Conservation (phyloP, 2,797 vertebrate species). For the Enteromius mattozi region DNA sequence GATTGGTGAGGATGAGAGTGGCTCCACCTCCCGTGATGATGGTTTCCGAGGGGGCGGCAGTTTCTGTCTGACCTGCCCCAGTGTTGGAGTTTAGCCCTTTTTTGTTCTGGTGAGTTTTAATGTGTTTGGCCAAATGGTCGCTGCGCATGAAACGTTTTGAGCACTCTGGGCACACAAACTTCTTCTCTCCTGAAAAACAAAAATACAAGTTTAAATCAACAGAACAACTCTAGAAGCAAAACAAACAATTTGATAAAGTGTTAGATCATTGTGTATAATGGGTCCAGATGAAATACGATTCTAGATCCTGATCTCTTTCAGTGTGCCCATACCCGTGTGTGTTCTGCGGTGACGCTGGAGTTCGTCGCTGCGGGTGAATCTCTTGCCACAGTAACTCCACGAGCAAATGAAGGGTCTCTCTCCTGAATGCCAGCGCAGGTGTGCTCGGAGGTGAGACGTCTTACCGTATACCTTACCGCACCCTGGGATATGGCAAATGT, state of each 20-base stretch:
- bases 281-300: neutral
- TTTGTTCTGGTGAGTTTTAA: slow-evolving; percentile 99
- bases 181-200: slow-evolving; percentile 91
- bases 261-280: too few relatives aligned
- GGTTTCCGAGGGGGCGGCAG: slow-evolving; percentile 81
- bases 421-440: slow-evolving; percentile 98
- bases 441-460: slow-evolving; percentile 95
- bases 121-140: slow-evolving; percentile 99
- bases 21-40: slow-evolving; percentile 95
- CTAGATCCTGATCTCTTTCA: neutral
- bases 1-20: slow-evolving; percentile 96
- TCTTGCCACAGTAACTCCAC: slow-evolving; percentile 98
- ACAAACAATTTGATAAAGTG: too few relatives aligned
- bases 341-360: slow-evolving; percentile 97
- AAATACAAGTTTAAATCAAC: neutral
- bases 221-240: neutral
- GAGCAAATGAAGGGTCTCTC: slow-evolving; percentile 97
- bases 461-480: slow-evolving; percentile 89
- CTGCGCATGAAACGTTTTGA: slow-evolving; percentile 99
- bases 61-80: slow-evolving; percentile 86
- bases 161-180: slow-evolving; percentile 98
- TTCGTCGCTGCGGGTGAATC: slow-evolving; percentile 97
- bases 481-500: slow-evolving; percentile 96
- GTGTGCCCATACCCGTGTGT: slow-evolving; percentile 86
- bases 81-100: slow-evolving; percentile 89